phyloP scores from a whole-genome alignment of 37 sponge, comb jelly and placozoan genomes.

The Hormiphora californensis region DNA sequence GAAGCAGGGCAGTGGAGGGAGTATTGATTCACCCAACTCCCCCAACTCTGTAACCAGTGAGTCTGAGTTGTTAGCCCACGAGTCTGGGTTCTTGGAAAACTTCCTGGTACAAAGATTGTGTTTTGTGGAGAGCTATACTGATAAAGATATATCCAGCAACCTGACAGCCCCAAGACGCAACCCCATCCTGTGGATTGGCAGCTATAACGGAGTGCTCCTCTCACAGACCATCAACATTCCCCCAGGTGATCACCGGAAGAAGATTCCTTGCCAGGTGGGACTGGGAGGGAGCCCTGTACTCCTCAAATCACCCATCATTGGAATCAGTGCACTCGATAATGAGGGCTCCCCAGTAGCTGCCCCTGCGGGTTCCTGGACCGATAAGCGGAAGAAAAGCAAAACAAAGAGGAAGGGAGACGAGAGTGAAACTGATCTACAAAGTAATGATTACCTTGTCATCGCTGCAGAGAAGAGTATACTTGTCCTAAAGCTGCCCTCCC shows the following conservation, averaged over 20 bases:
- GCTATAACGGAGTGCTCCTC: slow-evolving; percentile 42
- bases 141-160: slow-evolving; percentile 39
- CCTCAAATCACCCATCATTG: slow-evolving; percentile 45
- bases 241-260: slow-evolving; percentile 33
- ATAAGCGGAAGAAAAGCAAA: slow-evolving; percentile 2
- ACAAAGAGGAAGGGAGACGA: background rate
- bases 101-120: slow-evolving; percentile 44
- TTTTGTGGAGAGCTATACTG: slow-evolving; percentile 49
- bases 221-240: slow-evolving; percentile 48
- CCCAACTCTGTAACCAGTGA: slow-evolving; percentile 49
- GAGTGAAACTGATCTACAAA: slow-evolving; percentile 39
- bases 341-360: slow-evolving; percentile 17
- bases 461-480: slow-evolving; percentile 54
- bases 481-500: slow-evolving; percentile 33
- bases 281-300: slow-evolving; percentile 25
- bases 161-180: slow-evolving; percentile 29
- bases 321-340: slow-evolving; percentile 49
- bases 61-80: background rate
- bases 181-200: slow-evolving; percentile 46
- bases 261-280: slow-evolving; percentile 33
- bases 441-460: slow-evolving; percentile 15
- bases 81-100: background rate
- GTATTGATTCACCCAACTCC: slow-evolving; percentile 42
- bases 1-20: slow-evolving; percentile 50
- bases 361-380: background rate